These are phyloP conservation scores for Merodon equestris DNA, from an alignment of 2,888 invertebrate species.

Conservation along the genomic window DNA sequence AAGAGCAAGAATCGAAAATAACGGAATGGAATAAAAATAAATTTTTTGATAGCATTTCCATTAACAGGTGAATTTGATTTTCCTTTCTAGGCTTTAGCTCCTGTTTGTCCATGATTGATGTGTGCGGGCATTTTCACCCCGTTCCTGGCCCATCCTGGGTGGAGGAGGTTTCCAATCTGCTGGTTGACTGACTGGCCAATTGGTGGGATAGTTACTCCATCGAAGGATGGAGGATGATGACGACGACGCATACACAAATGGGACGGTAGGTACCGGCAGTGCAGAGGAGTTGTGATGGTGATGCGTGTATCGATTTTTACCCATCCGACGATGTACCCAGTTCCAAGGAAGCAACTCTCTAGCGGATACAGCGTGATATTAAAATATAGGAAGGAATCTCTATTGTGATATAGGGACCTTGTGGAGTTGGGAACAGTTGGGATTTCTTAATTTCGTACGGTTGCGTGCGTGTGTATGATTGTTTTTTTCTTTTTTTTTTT, in stretches of 20 bases:
- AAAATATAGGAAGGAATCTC: slow-evolving; percentile 9
- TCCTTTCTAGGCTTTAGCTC: slow-evolving; percentile 49
- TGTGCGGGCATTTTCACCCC: slow-evolving; percentile 34
- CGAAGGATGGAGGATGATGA: no score
- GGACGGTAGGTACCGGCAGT: no score
- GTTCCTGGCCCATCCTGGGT: neutral
- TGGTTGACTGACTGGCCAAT: no score
- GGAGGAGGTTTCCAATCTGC: no score
- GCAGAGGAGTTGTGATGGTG: slow-evolving; percentile 7
- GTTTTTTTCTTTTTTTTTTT: neutral
- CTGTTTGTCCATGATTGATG: slow-evolving; percentile 58
- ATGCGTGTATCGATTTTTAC: slow-evolving; percentile 53
- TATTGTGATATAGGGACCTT: neutral
- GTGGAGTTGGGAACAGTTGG: neutral
- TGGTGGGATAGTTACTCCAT: no score
- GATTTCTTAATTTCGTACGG: no score
- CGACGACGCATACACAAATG: no score
- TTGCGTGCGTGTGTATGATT: neutral
- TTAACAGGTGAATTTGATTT: slow-evolving; percentile 62
- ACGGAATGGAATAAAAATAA: slow-evolving; percentile 50
- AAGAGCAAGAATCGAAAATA: slow-evolving; percentile 20
- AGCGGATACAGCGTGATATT: neutral
- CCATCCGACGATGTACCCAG: neutral
- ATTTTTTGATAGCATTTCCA: slow-evolving; percentile 54
- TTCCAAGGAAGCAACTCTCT: neutral